Base-by-base conservation (phyloP, 1,140 invertebrate species). In the Trichonephila clavata region DNA sequence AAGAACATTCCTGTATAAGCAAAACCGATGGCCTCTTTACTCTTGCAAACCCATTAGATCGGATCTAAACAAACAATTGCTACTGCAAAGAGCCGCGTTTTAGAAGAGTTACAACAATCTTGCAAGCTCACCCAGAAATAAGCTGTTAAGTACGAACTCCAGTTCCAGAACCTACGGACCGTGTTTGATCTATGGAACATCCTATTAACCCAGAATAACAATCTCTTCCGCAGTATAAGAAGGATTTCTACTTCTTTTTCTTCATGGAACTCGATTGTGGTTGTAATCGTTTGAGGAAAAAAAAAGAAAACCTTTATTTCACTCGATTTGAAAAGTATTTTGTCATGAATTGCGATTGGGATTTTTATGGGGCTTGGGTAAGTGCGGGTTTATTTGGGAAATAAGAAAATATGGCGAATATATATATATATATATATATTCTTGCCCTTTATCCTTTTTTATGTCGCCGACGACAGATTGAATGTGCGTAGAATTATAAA, bases 131-230 rank as follows among this genome's bases (percentile, higher is more conserved):
- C 32, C 39, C 16, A 60, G 81, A 84, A 84, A 84, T 84, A 84
- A 84, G 81, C 81, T 84, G 81, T 84, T 84, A 84, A 84, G 81
- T 84, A 24, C 50, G n/a, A 24, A 43, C 81, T 59, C 57, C 65
- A 16, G 57, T 24, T n/a, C 43, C 13, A 84, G 57, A 1, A 14
- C 39, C n/a, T 21, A n/a, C 81, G 43, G 21, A 84, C n/a, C 81
- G 50, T 84, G 81, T 84, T 84, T 84, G 43, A 84, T 84, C 57
- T 84, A 84, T 84, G 57, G n/a, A 59, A 60, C 81, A 84, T 84
- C 81, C 81, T 84, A 84, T 84, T 84, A 84, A 84, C 81, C 81
- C 57, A 24, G 81, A 84, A 84, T 84, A 84, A 84, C 81, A 84
- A 84, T 84, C 81, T 84, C 81, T 84, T 77, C 16, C 60, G 60